These are phyloP conservation scores for Pocota personata DNA, from an alignment of 2,888 invertebrate species.

Conservation along the genomic window DNA sequence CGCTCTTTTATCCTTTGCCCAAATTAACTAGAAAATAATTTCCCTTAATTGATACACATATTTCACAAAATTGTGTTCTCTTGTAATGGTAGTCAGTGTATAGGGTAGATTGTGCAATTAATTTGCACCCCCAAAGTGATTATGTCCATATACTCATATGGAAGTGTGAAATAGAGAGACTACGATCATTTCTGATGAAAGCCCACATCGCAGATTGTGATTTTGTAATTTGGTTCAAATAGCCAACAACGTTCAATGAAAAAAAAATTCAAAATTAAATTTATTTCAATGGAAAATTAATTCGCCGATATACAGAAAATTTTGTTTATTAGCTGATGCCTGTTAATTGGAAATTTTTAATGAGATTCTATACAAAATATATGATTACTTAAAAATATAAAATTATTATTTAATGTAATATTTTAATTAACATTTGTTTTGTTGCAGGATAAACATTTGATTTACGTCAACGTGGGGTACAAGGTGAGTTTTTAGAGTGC, in stretches of 20 bases:
- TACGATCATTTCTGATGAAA: slow-evolving; percentile 15
- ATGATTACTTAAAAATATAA: slow-evolving; percentile 35
- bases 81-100: neutral
- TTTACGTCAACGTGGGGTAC: neutral
- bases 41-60: slow-evolving; percentile 56
- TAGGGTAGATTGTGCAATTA: slow-evolving; percentile 36
- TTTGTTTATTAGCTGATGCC: slow-evolving; percentile 57
- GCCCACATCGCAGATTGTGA: slow-evolving; percentile 37
- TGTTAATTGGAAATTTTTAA: slow-evolving; percentile 69
- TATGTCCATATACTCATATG: too few species aligned
- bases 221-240: slow-evolving; percentile 40
- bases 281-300: slow-evolving; percentile 43
- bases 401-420: slow-evolving; percentile 13
- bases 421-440: slow-evolving; percentile 49
- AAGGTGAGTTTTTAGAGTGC: slow-evolving; percentile 3
- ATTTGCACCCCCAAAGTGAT: neutral
- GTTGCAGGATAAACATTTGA: slow-evolving; percentile 42
- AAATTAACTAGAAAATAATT: slow-evolving; percentile 24
- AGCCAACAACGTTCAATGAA: neutral
- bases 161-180: neutral
- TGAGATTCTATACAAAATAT: slow-evolving; percentile 46
- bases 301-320: neutral
- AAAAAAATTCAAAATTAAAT: neutral
- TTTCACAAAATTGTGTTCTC: neutral
- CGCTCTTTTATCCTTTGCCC: neutral